Evolutionary conservation across 2,888 invertebrate species (phyloP), one percentile per base, ranked within the genome.

Genomic region (Leptarthrus brevirostris): DNA sequence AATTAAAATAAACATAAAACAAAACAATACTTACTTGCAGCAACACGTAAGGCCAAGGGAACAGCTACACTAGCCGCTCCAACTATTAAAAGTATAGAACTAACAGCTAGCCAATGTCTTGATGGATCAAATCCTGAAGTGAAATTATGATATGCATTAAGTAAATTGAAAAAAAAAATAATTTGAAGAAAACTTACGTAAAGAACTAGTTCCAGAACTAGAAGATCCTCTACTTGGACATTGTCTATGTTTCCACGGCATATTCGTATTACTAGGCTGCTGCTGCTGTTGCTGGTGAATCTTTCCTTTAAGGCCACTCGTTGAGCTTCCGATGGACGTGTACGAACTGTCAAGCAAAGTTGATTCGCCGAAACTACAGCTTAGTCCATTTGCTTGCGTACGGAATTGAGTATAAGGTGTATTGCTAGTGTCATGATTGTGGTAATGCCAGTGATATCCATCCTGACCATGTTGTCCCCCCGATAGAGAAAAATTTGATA

Each of bases 61-160:
- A 93, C 92, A 22, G 93, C 92, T 76, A 93, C 92, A 80, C 93
- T 92, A 71, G 92, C 92, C 76, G 92, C 91, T 72, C 92, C 92
- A 66, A 92, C 92, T 79, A 93, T 88, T 81, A 93, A 86, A 79
- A 93, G 89, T 78, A 93, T 89, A 77, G 91, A 90, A 75, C 91
- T 90, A 80, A 93, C 91, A 80, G 92, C 90, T 85, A 92, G 90
- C 92, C 93, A 92, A 79, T 93, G 92, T 77, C 90, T 89, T 79
- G 87, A 86, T 70, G 87, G 87, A 81, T 89, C 88, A 80, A 88
- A 86, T 81, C 87, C 88, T 88, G 82, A 4, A 53, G 34, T 22
- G 26, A 52, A 30, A 16, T 49, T 49, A 22, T n/a, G n/a, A n/a
- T n/a, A n/a, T n/a, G n/a, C n/a, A n/a, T n/a, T 4, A n/a, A 53